Evolutionary conservation across 2,113 vertebrate species (phyloP), one percentile per base, ranked within the genome.

Genomic region (Chinchilla lanigera): DNA sequence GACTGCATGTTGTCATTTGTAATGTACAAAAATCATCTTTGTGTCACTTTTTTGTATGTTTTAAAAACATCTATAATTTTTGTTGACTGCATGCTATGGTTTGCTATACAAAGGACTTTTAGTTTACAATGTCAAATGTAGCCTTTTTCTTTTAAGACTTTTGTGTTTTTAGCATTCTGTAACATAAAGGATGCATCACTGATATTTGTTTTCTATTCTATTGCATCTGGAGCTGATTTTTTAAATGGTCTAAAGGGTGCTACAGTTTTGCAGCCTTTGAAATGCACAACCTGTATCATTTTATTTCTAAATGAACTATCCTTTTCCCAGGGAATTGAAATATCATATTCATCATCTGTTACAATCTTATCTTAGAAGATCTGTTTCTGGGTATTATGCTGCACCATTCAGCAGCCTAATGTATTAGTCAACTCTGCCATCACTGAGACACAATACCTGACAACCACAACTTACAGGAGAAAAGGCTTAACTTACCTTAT

Each of bases 171-270:
- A 95, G 10, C 65, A 28, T 91, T 90, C 7, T 30, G 19, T 71
- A 19, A 14, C 28, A 63, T n/a, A 85, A 47, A 90, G 6, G 50
- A 71, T 86, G 33, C 11, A 63, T 56, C 52, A 91, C 58, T 50
- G 33, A 71, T 60, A 91, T 96, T 93, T 92, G 71, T 38, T 93
- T 94, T 89, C 35, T 95, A 19, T 91, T 91, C n/a, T 71, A 93
- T 71, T 65, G 24, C 5, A 71, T 91, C 19, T 93, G 89, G 52
- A 97, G 89, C 28, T 91, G 38, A 93, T 85, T 93, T 88, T 91
- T 33, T 69, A 93, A 85, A 58, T 63, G 22, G 33, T 78, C 93
- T 94, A 95, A 94, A 94, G 58, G n/a, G 13, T 85, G 8, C 7
- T 93, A 47, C 22, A 88, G 77, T 58, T 94, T 85, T 89, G 54